Conservation (phyloP, 2,888 invertebrate genomes). For the Argyra leucocephala region DNA sequence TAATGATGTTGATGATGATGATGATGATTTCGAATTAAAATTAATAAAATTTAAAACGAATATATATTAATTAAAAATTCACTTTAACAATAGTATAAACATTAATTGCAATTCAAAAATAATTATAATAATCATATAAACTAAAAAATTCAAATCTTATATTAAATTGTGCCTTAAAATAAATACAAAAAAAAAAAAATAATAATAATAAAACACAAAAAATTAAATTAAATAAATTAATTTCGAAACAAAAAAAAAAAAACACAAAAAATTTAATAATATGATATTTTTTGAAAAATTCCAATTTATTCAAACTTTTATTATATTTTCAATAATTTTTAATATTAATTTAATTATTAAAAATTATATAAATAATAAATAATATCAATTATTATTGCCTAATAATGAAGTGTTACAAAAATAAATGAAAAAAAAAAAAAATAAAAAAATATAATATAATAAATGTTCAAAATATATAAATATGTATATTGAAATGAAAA, state of each 20-base stretch:
- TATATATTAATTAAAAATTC: not conserved
- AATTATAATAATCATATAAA: not conserved
- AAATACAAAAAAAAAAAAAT: not conserved
- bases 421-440: too few species aligned
- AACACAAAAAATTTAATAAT: not conserved
- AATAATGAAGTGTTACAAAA: not conserved
- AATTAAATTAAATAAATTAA: too few species aligned
- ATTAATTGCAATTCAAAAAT: not conserved
- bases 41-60: too few species aligned
- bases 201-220: not conserved
- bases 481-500: not conserved
- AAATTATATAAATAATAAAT: not conserved
- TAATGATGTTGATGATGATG: too few species aligned
- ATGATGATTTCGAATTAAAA: too few species aligned
- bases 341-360: constrained; percentile 3
- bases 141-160: not conserved
- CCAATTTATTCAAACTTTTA: not conserved
- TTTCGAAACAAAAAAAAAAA: not conserved
- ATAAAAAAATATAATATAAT: too few species aligned
- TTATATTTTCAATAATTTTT: not conserved
- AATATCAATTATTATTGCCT: not conserved
- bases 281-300: constrained; percentile 1
- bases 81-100: not conserved
- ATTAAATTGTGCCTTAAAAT: constrained; percentile 1
- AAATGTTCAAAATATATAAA: too few species aligned